Evolutionary conservation across 2,113 vertebrate species (phyloP), one percentile per base, ranked within the genome.

Genomic region (Rhagologus leucostigma): DNA sequence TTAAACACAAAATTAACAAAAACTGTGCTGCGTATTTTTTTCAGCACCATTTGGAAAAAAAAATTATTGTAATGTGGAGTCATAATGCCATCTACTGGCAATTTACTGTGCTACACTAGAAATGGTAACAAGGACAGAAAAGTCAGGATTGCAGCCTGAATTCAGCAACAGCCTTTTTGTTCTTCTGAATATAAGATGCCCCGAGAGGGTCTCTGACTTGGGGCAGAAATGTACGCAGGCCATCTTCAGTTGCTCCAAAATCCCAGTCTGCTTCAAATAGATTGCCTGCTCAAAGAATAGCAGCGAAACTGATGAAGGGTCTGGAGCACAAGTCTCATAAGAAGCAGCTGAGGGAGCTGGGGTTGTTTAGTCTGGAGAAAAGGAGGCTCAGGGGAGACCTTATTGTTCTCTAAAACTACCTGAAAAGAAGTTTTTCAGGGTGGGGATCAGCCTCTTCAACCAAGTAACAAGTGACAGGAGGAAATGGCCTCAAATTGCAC

Each of bases 1-100:
- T 49, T 65, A 79, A 92, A 75, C 4, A 10, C 1, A 64, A 52
- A 87, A 78, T 35, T 55, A 49, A 60, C 16, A 65, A 60, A 84
- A 87, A 71, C 16, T 39, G 12, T 11, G 10, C 33, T 53, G 29
- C 18, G 0, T 30, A 13, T 49, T 71, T 79, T 18, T 35, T 49
- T 80, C 67, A 42, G 10, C 13, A 27, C 2, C 7, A 13, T 42
- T 41, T 3, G 9, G 60, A 29, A 33, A 46, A 32, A 27, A 14
- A 21, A 65, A 22, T 6, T 46, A 49, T 35, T 75, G 18, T 44
- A 18, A n/a, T 10, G 3, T 50, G 30, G 85, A 62, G 42, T 71
- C 14, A 4, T 35, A 53, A 3, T 75, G 96, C 93, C 95, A 94
- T 71, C 95, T 96, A 64, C 80, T 82, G 92, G 83, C 77, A 62